Base-by-base conservation (phyloP, 2,113 vertebrate genomes). In the Colistium nudipinnis region DNA sequence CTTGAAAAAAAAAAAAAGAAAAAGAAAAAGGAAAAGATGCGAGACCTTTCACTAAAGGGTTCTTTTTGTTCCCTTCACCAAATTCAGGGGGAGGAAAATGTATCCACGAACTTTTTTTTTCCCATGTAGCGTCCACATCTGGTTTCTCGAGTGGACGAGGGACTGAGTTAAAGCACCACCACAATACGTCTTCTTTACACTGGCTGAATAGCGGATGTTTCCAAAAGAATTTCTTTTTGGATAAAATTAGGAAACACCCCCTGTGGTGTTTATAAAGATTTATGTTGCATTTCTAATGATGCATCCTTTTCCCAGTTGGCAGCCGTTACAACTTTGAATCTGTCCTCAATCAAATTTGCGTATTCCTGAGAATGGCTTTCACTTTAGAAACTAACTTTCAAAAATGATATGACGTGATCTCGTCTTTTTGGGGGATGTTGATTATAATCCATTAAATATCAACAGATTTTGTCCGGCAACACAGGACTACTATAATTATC, bases 1-100 rank as follows among this genome's bases (percentile, higher is more conserved):
- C 81, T 74, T 76, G 62, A 12, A 55, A 36, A 36, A 22, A 55
- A 13, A 36, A 35, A 20, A 12, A 17, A 31, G 57, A 74, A 30
- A 30, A 62, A 74, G 68, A 80, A 74, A 86, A 60, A 86, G 63
- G 68, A 71, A 80, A 74, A 86, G 62, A 86, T 66, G 68, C 74
- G 45, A 65, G 67, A 86, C 76, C 85, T 82, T 82, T 60, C 60
- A 78, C 49, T 39, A 51, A 77, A 74, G 75, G n/a, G 62, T 84
- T 80, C 43, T 67, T 84, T 89, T 79, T 77, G 71, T 81, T 79
- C 78, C 45, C 71, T 69, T 76, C 20, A 80, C 6, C 27, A 82
- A 76, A 67, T 72, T 62, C 57, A 51, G 51, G 31, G 13, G 12
- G 13, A 1, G 43, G 17, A 30, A 27, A 53, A 52, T 69, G 41